These are phyloP conservation scores for Ariolimax columbianus DNA, from an alignment of 2,888 invertebrate genomes.

Conservation along the genomic window DNA sequence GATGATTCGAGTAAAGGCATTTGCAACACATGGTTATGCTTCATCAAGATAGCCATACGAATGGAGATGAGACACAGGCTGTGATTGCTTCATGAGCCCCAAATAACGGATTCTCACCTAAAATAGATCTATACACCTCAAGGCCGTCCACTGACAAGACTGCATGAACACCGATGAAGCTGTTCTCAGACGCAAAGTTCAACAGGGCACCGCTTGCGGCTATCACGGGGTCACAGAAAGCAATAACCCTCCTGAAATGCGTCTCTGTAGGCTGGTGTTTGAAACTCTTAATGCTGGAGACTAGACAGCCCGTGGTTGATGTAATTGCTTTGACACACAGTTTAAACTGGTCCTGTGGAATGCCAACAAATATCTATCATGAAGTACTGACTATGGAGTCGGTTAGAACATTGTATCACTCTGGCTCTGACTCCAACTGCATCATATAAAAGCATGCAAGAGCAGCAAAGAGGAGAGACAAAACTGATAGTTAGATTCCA, in stretches of 20 bases:
- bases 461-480: too few relatives aligned
- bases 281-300: conserved; percentile 73
- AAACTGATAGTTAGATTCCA: too few relatives aligned
- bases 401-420: too few relatives aligned
- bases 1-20: too few relatives aligned
- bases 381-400: too few relatives aligned
- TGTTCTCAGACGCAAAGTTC: conserved; percentile 74
- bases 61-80: too few relatives aligned
- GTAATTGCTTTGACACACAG: conserved; percentile 74
- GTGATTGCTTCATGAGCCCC: too few relatives aligned
- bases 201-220: conserved; percentile 73
- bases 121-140: conserved; percentile 66
- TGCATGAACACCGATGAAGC: conserved; percentile 75
- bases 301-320: conserved; percentile 72
- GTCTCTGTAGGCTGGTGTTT: conserved; percentile 65
- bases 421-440: too few relatives aligned
- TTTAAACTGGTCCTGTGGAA: conserved; percentile 69
- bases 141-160: conserved; percentile 66
- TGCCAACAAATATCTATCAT: not conserved
- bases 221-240: conserved; percentile 75
- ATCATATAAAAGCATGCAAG: not conserved
- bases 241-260: conserved; percentile 69
- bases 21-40: too few relatives aligned
- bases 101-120: conserved; percentile 35
- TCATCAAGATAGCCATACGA: too few relatives aligned